phyloP scores from a whole-genome alignment of 2,113 vertebrate genomes.

The Rhinolophus sinicus region DNA sequence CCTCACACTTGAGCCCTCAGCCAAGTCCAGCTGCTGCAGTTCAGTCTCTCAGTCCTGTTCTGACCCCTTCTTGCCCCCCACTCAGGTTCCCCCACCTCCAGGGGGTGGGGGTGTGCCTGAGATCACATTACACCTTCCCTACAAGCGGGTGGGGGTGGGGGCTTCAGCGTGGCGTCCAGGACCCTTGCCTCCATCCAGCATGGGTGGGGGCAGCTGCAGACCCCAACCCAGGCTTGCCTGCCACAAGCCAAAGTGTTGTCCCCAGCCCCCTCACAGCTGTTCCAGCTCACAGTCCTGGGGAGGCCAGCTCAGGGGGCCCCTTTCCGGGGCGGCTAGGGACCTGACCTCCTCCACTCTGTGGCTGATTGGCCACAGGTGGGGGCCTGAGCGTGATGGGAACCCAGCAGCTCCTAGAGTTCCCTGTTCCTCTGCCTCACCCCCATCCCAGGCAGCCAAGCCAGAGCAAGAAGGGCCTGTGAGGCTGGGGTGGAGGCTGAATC shows the following conservation, averaged over 20 bases:
- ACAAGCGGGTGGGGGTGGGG: background rate
- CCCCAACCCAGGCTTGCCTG: constrained; percentile 72
- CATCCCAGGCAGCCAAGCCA: background rate
- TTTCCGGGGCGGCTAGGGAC: constrained; percentile 38
- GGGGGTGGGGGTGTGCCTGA: constrained; percentile 64
- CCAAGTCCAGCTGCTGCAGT: constrained; percentile 78
- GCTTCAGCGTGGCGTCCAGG: constrained; percentile 43
- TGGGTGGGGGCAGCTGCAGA: constrained; percentile 77
- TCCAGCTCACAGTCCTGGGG: constrained; percentile 72
- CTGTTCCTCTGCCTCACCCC: background rate
- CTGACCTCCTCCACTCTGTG: constrained; percentile 64
- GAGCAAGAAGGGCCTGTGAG: background rate
- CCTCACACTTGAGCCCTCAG: constrained; percentile 74
- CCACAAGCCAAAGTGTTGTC: constrained; percentile 36
- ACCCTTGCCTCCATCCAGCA: constrained; percentile 72
- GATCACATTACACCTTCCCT: constrained; percentile 75
- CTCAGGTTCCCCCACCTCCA: constrained; percentile 72
- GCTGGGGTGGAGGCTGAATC: background rate
- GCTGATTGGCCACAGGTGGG: constrained; percentile 67
- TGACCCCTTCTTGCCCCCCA: constrained; percentile 73
- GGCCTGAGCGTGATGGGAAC: constrained; percentile 27
- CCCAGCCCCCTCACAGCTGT: constrained; percentile 79
- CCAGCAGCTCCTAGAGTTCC: constrained; percentile 55
- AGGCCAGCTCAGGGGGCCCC: constrained; percentile 64
- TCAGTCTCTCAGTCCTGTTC: constrained; percentile 68